phyloP scores from a whole-genome alignment of 2,113 vertebrate species.

The Poeciliopsis turrubarensis region DNA sequence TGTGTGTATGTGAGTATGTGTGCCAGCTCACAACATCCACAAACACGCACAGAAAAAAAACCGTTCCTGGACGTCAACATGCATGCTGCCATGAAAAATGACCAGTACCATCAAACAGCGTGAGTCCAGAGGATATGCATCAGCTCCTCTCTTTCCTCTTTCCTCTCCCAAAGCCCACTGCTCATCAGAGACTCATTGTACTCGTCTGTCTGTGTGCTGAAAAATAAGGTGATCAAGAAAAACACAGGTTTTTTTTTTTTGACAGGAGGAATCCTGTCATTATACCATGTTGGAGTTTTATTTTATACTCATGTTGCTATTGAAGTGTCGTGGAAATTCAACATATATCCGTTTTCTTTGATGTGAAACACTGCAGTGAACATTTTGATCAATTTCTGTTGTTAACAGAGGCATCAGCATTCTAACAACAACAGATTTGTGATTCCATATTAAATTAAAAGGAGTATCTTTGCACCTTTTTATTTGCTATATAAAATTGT shows the following conservation, averaged over 20 bases:
- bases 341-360: background rate
- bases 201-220: slow-evolving; percentile 34
- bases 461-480: background rate
- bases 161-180: slow-evolving; percentile 42
- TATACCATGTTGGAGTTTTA: background rate
- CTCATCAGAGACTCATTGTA: slow-evolving; percentile 61
- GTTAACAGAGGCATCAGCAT: slow-evolving; percentile 5
- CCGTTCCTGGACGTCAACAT: background rate
- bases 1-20: background rate
- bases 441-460: slow-evolving; percentile 10
- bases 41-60: background rate
- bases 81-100: slow-evolving; percentile 49
- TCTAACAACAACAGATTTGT: slow-evolving; percentile 8
- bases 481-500: slow-evolving; percentile 17
- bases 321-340: background rate
- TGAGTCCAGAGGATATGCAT: slow-evolving; percentile 65
- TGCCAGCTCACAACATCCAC: background rate
- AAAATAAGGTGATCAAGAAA: slow-evolving; percentile 40
- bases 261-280: background rate
- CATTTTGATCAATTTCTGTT: background rate
- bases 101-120: slow-evolving; percentile 35
- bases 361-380: background rate
- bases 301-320: background rate
- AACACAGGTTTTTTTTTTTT: background rate
- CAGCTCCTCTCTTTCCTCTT: slow-evolving; percentile 62